Evolutionary conservation across 2,888 invertebrate genomes (phyloP).

Genomic region (Odontocerum albicorne): DNA sequence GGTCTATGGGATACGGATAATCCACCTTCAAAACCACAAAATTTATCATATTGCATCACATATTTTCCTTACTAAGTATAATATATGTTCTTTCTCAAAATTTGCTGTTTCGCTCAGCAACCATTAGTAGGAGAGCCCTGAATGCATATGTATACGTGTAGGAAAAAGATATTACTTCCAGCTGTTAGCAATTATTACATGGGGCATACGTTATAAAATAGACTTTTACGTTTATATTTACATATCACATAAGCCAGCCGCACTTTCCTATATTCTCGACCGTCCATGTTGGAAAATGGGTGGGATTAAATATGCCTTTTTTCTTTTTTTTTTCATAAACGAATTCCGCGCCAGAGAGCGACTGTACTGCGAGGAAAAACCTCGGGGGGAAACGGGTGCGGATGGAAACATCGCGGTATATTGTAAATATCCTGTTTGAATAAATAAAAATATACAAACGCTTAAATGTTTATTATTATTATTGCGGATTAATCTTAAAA

Average conservation of each 20-base stretch:
- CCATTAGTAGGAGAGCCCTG: slow-evolving; percentile 4
- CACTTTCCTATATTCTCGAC: slow-evolving; percentile 26
- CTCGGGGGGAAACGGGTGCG: slow-evolving; percentile 15
- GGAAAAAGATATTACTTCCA: slow-evolving; percentile 35
- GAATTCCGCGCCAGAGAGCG: slow-evolving; percentile 22
- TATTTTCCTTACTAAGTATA: too few relatives aligned
- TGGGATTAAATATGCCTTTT: slow-evolving; percentile 31
- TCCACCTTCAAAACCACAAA: too few relatives aligned
- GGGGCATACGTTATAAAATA: slow-evolving; percentile 35
- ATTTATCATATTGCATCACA: too few relatives aligned
- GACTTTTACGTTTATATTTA: slow-evolving; percentile 32
- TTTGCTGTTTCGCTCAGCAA: slow-evolving; percentile 18
- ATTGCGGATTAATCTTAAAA: too few relatives aligned
- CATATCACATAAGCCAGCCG: slow-evolving; percentile 26
- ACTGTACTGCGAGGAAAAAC: slow-evolving; percentile 14
- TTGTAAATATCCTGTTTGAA: slow-evolving; percentile 1
- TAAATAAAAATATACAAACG: not conserved
- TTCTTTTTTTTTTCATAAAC: slow-evolving; percentile 32
- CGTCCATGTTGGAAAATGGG: slow-evolving; percentile 28
- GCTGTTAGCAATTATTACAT: slow-evolving; percentile 36
- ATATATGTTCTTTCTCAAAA: too few relatives aligned
- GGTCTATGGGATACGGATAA: too few relatives aligned
- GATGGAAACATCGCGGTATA: slow-evolving; percentile 7
- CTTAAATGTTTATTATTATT: not conserved
- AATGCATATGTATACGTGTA: slow-evolving; percentile 14